Conservation (phyloP, 2,888 invertebrate species). For the Eilema caniola region DNA sequence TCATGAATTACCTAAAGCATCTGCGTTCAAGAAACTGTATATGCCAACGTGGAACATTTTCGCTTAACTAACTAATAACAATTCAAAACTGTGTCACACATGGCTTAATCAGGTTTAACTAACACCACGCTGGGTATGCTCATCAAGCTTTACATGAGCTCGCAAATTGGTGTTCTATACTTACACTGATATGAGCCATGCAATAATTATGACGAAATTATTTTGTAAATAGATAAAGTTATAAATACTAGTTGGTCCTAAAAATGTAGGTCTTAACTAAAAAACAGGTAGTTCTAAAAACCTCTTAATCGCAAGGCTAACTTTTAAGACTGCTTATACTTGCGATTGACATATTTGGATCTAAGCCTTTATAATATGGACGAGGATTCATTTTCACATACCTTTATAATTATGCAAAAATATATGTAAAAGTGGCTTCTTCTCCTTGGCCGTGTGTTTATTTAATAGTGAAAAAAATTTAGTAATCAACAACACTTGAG, state of each 20-base stretch:
- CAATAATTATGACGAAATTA: not conserved
- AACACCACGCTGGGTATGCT: not conserved
- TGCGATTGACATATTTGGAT: too few relatives aligned
- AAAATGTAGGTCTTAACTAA: too few relatives aligned
- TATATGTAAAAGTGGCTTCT: not conserved
- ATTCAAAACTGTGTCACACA: constrained; percentile 37
- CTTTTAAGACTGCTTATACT: too few relatives aligned
- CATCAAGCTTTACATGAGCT: constrained; percentile 9
- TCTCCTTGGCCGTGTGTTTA: not conserved
- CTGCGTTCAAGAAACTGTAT: constrained; percentile 45
- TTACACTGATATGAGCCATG: not conserved
- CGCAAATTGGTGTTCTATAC: not conserved
- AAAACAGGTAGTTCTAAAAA: too few relatives aligned
- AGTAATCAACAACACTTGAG: constrained; percentile 47
- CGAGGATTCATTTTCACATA: too few relatives aligned
- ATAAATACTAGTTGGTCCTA: too few relatives aligned
- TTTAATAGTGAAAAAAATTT: constrained; percentile 36
- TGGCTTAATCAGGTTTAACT: constrained; percentile 26
- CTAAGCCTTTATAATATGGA: too few relatives aligned
- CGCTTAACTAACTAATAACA: constrained; percentile 42
- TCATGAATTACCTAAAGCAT: constrained; percentile 38
- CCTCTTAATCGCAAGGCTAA: too few relatives aligned
- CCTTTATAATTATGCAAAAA: too few relatives aligned
- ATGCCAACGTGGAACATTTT: constrained; percentile 48
- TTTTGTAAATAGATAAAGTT: too few relatives aligned